phyloP scores from a whole-genome alignment of 2,113 vertebrate species.

The Meriones unguiculatus region DNA sequence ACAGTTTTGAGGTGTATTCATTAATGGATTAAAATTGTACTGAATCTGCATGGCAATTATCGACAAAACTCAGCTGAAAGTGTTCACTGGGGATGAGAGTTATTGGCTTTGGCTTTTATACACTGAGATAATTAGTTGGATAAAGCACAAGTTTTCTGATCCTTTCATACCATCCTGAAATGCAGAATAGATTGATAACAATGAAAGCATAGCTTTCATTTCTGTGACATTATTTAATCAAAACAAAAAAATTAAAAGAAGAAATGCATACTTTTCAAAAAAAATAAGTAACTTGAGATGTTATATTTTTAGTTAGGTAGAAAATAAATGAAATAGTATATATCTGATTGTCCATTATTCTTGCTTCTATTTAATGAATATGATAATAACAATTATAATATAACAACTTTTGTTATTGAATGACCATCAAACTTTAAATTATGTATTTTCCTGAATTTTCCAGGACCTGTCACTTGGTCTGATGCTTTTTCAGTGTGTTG shows the following conservation, averaged over 20 bases:
- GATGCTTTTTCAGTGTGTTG: background rate
- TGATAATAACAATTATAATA: background rate
- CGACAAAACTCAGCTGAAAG: constrained; percentile 53
- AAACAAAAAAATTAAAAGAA: background rate
- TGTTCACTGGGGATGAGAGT: constrained; percentile 29
- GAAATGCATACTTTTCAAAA: background rate
- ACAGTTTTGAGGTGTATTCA: background rate
- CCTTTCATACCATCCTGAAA: constrained; percentile 43
- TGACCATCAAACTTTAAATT: background rate
- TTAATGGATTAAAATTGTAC: constrained; percentile 54
- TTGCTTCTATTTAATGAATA: background rate
- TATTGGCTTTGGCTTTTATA: constrained; percentile 65
- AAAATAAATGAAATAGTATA: background rate
- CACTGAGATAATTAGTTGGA: constrained; percentile 70
- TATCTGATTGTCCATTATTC: background rate
- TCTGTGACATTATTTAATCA: background rate
- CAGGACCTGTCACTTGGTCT: background rate
- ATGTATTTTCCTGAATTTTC: background rate
- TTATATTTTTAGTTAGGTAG: background rate
- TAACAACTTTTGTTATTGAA: background rate
- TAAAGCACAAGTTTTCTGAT: constrained; percentile 53
- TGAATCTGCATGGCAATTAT: constrained; percentile 24
- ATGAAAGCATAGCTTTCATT: background rate
- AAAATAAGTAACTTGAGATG: background rate
- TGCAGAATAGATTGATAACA: constrained; percentile 14